These are phyloP conservation scores for Siphlonurus alternatus DNA, from an alignment of 2,888 invertebrate genomes.

Conservation along the genomic window DNA sequence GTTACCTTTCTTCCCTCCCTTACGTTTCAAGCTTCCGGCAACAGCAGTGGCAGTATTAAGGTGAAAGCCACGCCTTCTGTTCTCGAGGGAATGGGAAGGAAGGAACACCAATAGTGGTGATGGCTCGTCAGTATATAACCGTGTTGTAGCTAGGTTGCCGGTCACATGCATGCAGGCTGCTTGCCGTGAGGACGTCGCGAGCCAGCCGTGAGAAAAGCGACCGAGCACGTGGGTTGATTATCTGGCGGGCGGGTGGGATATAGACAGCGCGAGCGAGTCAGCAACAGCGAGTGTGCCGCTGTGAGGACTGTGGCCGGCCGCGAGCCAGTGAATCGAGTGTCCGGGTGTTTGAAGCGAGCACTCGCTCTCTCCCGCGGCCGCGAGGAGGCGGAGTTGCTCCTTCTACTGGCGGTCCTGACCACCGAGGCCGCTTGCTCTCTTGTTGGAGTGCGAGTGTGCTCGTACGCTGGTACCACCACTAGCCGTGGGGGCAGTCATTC, in stretches of 20 bases:
- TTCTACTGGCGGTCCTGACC: no score
- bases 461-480: no score
- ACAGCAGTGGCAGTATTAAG: neutral
- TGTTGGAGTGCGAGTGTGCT: no score
- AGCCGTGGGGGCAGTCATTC: no score
- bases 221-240: neutral
- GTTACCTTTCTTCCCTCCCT: neutral
- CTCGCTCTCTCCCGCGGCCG: no score
- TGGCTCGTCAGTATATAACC: neutral
- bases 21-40: neutral
- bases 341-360: neutral
- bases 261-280: neutral
- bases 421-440: no score
- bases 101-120: neutral
- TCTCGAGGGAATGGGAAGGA: neutral
- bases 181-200: neutral
- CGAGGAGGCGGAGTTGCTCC: no score
- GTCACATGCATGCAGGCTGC: neutral
- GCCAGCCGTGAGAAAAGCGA: neutral
- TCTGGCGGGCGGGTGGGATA: no score
- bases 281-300: neutral
- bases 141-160: neutral
- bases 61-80: neutral
- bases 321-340: neutral
- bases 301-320: neutral